Evolutionary conservation across 2,797 vertebrate species (phyloP).

Genomic region (Catostomus latipinnis): DNA sequence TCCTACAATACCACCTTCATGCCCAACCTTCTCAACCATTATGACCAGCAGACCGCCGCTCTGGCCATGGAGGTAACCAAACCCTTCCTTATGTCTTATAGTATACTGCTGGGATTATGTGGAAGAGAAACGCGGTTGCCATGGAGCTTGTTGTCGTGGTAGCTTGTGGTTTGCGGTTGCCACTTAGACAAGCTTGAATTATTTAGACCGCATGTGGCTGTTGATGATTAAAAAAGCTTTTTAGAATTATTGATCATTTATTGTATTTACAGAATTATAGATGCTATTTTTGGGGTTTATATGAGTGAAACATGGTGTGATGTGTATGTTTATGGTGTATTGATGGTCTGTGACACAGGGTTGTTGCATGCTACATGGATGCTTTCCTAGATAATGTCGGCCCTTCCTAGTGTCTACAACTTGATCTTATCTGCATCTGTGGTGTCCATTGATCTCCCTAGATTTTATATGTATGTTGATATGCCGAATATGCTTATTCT

Average conservation of each 20-base stretch:
- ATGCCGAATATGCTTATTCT: no score
- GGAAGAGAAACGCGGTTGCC: constrained; percentile 43
- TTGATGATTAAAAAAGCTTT: background rate
- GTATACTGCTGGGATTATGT: constrained; percentile 22
- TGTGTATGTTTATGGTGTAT: background rate
- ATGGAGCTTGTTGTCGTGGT: constrained; percentile 55
- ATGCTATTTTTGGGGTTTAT: background rate
- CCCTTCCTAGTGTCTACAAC: background rate
- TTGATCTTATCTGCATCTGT: background rate
- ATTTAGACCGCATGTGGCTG: constrained; percentile 13
- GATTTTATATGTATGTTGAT: background rate
- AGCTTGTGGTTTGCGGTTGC: constrained; percentile 48
- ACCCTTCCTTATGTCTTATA: background rate
- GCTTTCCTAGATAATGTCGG: background rate
- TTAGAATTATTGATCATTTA: background rate
- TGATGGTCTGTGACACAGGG: background rate
- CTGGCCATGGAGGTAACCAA: constrained; percentile 93
- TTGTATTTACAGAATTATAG: background rate
- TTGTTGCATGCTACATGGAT: background rate
- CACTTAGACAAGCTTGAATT: constrained; percentile 34
- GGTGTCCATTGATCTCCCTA: background rate
- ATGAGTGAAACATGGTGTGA: background rate
- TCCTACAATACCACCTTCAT: constrained; percentile 98
- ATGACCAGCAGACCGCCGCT: constrained; percentile 96
- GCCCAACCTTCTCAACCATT: constrained; percentile 98